A percentile compares a stretch with the other conserved stretches of the same genome.
Evolutionary conservation across 2,113 vertebrate genomes (phyloP).

Genomic region (Raphicerus campestris): DNA sequence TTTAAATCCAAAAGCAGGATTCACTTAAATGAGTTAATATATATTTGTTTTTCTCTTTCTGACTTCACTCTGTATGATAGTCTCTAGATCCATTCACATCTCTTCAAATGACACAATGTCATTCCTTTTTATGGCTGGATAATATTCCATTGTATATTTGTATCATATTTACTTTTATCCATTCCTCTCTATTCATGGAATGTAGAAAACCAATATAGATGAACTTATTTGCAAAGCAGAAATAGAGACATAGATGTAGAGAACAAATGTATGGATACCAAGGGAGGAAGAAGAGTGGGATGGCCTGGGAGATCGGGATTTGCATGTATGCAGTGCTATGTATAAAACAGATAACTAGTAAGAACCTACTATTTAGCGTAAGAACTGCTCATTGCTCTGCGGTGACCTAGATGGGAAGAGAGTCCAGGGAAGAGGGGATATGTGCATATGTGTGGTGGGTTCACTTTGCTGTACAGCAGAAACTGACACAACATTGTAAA

Average conservation of each 20-base stretch:
- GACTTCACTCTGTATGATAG: not conserved
- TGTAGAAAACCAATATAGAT: not conserved
- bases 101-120: not conserved
- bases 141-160: not conserved
- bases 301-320: not conserved
- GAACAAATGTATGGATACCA: not conserved
- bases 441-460: not conserved
- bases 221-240: not conserved
- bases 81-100: not conserved
- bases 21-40: not conserved
- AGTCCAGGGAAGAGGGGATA: not conserved
- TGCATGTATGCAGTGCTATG: not conserved
- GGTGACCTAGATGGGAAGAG: not conserved
- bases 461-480: not conserved
- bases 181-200: not conserved
- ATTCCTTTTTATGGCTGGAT: not conserved
- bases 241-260: not conserved
- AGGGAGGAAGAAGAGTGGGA: not conserved
- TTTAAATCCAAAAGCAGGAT: not conserved
- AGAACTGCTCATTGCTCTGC: not conserved
- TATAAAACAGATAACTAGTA: not conserved
- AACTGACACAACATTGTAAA: not conserved
- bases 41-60: not conserved
- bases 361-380: not conserved
- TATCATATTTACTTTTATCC: not conserved